These are phyloP conservation scores for Galerucella nymphaeae DNA, from an alignment of 2,888 invertebrate genomes.

Conservation along the genomic window DNA sequence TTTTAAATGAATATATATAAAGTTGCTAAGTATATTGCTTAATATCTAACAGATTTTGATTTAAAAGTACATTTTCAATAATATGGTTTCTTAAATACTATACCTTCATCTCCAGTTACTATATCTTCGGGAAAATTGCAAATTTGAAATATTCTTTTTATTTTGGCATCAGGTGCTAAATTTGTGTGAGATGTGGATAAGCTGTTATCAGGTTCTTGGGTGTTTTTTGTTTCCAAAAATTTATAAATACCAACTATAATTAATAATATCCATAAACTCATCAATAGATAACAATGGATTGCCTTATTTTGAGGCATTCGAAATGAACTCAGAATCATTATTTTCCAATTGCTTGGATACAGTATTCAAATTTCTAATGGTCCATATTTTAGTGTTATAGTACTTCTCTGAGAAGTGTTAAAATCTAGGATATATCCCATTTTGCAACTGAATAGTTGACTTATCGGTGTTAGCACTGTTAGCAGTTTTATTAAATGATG, in stretches of 20 bases:
- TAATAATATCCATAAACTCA: constrained; percentile 85
- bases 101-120: constrained; percentile 79
- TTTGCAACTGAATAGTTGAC: not conserved
- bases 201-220: constrained; percentile 51
- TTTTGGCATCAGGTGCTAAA: constrained; percentile 71
- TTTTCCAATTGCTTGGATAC: not conserved
- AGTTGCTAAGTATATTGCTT: not conserved
- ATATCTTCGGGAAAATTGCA: constrained; percentile 82
- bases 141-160: constrained; percentile 73
- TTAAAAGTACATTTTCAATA: no score
- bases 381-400: not conserved
- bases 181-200: constrained; percentile 60
- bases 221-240: constrained; percentile 66
- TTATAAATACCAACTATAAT: constrained; percentile 85
- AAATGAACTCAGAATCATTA: constrained; percentile 66
- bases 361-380: not conserved
- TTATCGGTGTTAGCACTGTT: not conserved
- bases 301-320: constrained; percentile 77
- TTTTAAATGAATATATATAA: no score
- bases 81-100: no score
- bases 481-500: not conserved
- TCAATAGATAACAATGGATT: constrained; percentile 83
- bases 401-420: not conserved
- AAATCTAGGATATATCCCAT: not conserved
- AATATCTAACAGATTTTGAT: not conserved